Base-by-base conservation (phyloP, 2,113 vertebrate genomes). In the Saguinus midas region DNA sequence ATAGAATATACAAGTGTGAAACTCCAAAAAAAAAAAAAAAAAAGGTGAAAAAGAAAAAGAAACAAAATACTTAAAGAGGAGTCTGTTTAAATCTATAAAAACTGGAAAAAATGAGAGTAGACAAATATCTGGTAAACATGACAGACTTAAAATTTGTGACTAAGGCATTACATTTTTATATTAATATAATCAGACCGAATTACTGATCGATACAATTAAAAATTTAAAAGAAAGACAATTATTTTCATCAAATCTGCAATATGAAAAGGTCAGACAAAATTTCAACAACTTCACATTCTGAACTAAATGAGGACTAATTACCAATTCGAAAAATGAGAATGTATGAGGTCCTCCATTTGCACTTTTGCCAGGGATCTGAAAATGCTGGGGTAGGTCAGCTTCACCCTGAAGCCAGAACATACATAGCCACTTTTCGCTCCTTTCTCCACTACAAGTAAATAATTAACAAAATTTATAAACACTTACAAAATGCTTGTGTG, bases 251-350 rank as follows among this genome's bases (percentile, higher is more conserved):
- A 95, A 83, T 72, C 45, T 9, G 55, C 4, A 20, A 20, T 40
- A 83, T 72, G 52, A 37, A 87, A 91, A 87, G 3, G 12, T 92
- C 40, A 78, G 21, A 66, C 29, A 29, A 95, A 48, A 94, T 94
- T 82, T 57, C 78, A 91, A 76, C 66, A 90, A 57, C 21, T 68
- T 88, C 48, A 58, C 72, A 85, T 85, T 72, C 70, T 72, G 68
- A 81, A 75, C 87, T 94, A 82, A 91, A 75, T 73, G 81, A 90
- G 11, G 45, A 86, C 73, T 61, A 81, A 82, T 75, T 91, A 40
- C 68, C 40, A 35, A 10, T 23, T 68, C 32, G 37, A 87, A 86
- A 66, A 82, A 21, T 94, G 21, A 96, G 11, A 91, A 50, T 43
- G 5, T 25, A 43, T n/a, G 40, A 75, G 35, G 29, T 43, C n/a